Percentiles rank a stretch among this genome's conserved stretches.
Conservation (phyloP, 2,113 vertebrate genomes). For the Ptychochromis oligacanthus region DNA sequence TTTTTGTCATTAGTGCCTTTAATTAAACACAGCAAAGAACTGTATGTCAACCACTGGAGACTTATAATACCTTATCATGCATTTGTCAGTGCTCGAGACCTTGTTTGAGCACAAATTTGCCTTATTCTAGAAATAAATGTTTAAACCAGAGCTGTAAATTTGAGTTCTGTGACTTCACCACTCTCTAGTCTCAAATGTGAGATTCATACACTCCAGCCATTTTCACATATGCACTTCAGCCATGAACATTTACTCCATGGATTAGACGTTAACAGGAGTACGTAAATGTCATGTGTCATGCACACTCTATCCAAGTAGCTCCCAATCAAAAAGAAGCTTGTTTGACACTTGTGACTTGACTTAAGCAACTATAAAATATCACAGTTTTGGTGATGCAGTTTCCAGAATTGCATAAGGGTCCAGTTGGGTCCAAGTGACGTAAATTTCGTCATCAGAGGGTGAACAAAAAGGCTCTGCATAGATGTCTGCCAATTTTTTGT, state of each 20-base stretch:
- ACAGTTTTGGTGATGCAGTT: not conserved
- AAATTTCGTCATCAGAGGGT: not conserved
- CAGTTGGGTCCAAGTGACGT: not conserved
- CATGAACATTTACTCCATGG: not conserved
- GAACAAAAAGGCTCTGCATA: not conserved
- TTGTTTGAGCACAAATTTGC: rapidly evolving
- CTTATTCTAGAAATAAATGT: not conserved
- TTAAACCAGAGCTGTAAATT: too few species aligned
- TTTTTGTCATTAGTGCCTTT: not conserved
- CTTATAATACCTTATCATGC: not conserved
- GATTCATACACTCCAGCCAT: too few species aligned
- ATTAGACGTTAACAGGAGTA: not conserved
- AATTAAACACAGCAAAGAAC: not conserved
- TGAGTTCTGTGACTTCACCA: not conserved
- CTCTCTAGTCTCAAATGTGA: not conserved
- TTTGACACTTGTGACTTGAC: not conserved
- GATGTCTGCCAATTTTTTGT: not conserved
- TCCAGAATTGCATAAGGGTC: not conserved
- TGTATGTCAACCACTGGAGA: not conserved
- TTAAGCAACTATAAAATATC: not conserved
- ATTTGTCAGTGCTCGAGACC: not conserved
- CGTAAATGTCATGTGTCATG: not conserved
- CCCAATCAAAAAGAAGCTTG: not conserved
- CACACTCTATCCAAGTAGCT: not conserved
- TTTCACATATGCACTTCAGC: not conserved